Conservation (phyloP, 2,797 vertebrate species). For the Sebastes diaconus region DNA sequence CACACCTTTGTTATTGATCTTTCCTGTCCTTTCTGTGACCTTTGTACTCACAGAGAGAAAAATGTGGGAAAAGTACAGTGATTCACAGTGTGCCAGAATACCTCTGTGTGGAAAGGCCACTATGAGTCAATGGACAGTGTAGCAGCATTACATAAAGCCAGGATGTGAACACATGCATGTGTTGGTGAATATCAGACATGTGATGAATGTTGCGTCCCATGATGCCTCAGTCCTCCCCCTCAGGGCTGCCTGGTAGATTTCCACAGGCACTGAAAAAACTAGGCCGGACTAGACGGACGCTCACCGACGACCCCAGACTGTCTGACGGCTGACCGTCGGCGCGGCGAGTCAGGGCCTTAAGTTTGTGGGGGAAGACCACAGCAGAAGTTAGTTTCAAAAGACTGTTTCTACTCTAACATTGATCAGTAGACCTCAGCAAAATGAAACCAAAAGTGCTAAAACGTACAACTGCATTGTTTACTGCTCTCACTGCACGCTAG, state of each 20-base stretch:
- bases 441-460: neutral
- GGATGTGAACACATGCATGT: neutral
- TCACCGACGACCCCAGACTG: no score
- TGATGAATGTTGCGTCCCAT: neutral
- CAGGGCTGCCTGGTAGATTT: neutral
- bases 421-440: neutral
- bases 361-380: accelerated
- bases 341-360: no score
- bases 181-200: slow-evolving; percentile 6
- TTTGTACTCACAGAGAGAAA: neutral
- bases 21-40: neutral
- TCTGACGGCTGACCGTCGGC: no score
- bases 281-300: no score
- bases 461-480: neutral
- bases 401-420: neutral
- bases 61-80: slow-evolving; percentile 24
- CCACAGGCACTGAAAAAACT: neutral
- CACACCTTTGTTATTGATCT: neutral
- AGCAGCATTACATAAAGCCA: neutral
- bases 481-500: no score
- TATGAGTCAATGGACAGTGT: slow-evolving; percentile 30
- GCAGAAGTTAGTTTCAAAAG: neutral
- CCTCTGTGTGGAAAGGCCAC: slow-evolving; percentile 5
- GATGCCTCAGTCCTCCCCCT: neutral
- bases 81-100: slow-evolving; percentile 1